Conservation (phyloP, 2,113 vertebrate species). For the Rhodinocichla rosea region DNA sequence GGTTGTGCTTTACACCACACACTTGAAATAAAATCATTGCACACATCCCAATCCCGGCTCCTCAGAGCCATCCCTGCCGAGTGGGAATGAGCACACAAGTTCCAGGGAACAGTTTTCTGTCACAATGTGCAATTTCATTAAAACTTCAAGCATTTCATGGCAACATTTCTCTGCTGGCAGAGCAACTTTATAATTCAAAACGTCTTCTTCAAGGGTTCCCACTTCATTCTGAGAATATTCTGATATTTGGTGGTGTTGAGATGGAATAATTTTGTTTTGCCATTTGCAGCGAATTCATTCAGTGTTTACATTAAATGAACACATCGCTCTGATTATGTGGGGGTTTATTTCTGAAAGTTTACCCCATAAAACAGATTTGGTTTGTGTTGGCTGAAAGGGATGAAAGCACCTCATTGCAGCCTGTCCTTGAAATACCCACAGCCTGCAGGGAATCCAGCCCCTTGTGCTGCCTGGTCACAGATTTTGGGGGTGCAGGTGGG, state of each 20-base stretch:
- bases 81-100: neutral
- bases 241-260: neutral
- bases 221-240: neutral
- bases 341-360: neutral
- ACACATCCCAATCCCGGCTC: neutral
- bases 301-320: neutral
- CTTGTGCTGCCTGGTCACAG: fast-evolving
- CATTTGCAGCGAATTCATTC: neutral
- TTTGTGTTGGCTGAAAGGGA: neutral
- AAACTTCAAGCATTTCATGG: neutral
- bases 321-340: neutral
- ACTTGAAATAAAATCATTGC: neutral
- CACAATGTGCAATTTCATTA: neutral
- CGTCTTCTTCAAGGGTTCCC: neutral
- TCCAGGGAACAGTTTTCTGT: neutral
- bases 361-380: neutral
- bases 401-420: neutral
- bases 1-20: neutral
- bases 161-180: neutral
- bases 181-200: neutral
- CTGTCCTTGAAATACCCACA: neutral
- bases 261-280: neutral
- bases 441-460: neutral
- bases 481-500: neutral
- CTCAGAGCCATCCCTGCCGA: neutral